These are phyloP conservation scores for Cecropterus lyciades DNA, from an alignment of 1,140 invertebrate species.

Conservation along the genomic window DNA sequence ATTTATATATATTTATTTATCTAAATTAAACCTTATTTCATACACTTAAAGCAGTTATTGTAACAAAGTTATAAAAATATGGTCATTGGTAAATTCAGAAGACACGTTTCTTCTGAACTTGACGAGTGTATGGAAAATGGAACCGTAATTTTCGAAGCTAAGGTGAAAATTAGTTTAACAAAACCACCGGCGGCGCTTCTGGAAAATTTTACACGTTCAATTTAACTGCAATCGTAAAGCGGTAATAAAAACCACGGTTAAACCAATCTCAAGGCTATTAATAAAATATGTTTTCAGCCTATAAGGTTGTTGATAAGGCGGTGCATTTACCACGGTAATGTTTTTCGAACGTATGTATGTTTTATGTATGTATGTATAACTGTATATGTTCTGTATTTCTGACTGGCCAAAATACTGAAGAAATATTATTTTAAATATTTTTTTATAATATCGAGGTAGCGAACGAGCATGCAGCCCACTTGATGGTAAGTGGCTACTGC, in stretches of 20 bases:
- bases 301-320: slow-evolving; percentile 9
- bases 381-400: too few relatives aligned
- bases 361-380: too few relatives aligned
- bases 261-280: slow-evolving; percentile 45
- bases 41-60: too few relatives aligned
- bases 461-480: too few relatives aligned
- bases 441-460: too few relatives aligned
- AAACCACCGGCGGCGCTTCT: slow-evolving; percentile 22
- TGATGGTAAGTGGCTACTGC: too few relatives aligned
- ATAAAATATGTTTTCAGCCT: slow-evolving; percentile 36
- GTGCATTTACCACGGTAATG: too few relatives aligned
- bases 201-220: slow-evolving; percentile 54
- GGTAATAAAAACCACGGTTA: slow-evolving; percentile 44
- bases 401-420: too few relatives aligned
- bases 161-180: neutral
- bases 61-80: neutral
- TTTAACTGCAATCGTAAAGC: slow-evolving; percentile 53
- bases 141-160: neutral
- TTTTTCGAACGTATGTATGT: too few relatives aligned
- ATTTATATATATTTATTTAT: too few relatives aligned
- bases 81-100: slow-evolving; percentile 20
- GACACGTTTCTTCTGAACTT: neutral
- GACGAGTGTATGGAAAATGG: neutral
- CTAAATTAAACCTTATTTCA: too few relatives aligned
- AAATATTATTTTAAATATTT: too few relatives aligned